Percentiles rank a stretch among this genome's conserved stretches.
Conservation (phyloP, 2,113 vertebrate species). For the Syrmaticus mikado region DNA sequence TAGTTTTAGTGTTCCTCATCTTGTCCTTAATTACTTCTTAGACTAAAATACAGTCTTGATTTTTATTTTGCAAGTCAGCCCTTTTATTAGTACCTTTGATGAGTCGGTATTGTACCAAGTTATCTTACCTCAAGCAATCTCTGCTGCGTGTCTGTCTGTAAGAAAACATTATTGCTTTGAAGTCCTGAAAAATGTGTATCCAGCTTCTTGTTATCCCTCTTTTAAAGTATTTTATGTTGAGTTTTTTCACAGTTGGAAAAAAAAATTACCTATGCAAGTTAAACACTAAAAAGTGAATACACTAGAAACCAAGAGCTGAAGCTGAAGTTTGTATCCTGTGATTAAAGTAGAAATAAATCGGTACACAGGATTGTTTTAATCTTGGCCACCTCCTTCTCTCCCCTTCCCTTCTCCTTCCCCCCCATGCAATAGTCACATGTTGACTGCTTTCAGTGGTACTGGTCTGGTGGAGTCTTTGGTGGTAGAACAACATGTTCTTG, state of each 20-base stretch:
- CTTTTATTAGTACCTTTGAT: slow-evolving; percentile 9
- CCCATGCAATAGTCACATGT: too few species aligned
- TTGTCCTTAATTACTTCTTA: neutral
- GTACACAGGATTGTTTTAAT: neutral
- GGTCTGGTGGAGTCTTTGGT: neutral
- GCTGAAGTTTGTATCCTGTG: neutral
- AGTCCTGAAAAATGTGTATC: slow-evolving; percentile 37
- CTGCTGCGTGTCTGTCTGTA: slow-evolving; percentile 22
- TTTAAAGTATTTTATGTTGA: neutral
- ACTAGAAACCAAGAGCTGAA: neutral
- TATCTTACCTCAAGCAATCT: slow-evolving; percentile 34
- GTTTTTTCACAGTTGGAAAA: neutral
- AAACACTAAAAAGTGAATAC: neutral
- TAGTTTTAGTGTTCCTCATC: neutral
- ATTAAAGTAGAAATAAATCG: neutral
- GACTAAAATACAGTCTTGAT: neutral
- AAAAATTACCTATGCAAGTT: neutral
- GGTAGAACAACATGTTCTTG: neutral
- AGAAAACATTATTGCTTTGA: slow-evolving; percentile 40
- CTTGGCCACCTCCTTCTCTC: neutral
- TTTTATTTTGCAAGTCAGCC: neutral
- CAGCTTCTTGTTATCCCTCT: neutral
- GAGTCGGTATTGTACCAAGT: neutral
- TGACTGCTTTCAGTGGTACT: neutral
- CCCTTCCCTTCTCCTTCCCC: neutral